phyloP scores from a whole-genome alignment of 2,113 vertebrate species.

The Macquaria ambigua region DNA sequence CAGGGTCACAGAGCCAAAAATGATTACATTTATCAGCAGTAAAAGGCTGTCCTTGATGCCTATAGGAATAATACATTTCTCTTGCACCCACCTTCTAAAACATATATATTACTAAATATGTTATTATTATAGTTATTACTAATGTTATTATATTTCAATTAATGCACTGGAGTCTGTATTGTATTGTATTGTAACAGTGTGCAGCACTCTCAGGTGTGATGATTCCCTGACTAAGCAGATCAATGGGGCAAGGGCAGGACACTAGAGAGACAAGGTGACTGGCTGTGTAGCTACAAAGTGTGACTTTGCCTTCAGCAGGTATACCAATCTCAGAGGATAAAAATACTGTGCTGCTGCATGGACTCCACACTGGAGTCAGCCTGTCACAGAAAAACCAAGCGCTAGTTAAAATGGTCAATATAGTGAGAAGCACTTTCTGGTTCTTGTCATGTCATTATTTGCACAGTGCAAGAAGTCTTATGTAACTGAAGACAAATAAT shows the following conservation, averaged over 20 bases:
- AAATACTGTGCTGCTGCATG: constrained; percentile 41
- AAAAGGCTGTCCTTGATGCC: neutral
- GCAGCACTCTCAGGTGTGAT: constrained; percentile 26
- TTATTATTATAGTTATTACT: neutral
- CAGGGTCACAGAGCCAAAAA: constrained; percentile 1
- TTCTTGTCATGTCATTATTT: neutral
- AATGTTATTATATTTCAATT: neutral
- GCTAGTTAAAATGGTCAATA: neutral
- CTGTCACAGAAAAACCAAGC: neutral
- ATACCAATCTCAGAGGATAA: constrained; percentile 42
- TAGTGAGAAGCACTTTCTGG: neutral
- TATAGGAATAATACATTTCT: neutral
- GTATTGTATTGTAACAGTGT: constrained; percentile 6
- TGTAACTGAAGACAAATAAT: constrained; percentile 12
- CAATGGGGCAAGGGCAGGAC: constrained; percentile 75
- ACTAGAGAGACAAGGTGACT: constrained; percentile 43
- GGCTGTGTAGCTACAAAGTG: constrained; percentile 42
- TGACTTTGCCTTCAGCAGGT: constrained; percentile 69
- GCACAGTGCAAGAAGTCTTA: neutral
- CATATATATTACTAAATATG: neutral
- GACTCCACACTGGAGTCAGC: neutral
- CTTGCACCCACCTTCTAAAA: neutral
- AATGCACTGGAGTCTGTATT: constrained; percentile 23
- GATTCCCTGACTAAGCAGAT: constrained; percentile 72
- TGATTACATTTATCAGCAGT: neutral